These are phyloP conservation scores for Capricornis sumatraensis DNA, from an alignment of 2,113 vertebrate species.

Conservation along the genomic window DNA sequence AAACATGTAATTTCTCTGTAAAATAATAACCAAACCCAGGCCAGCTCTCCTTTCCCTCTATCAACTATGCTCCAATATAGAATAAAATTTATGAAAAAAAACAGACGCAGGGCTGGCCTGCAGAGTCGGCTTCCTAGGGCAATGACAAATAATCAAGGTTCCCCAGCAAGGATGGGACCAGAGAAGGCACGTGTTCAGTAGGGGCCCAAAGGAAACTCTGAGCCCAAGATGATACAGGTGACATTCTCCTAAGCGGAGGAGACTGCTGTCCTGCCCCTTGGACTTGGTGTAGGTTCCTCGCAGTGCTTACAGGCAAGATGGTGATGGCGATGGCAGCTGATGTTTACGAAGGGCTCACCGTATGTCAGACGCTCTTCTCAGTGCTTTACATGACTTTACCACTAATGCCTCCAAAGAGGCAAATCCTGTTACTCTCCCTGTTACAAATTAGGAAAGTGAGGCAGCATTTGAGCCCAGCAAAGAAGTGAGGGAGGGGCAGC, in stretches of 20 bases:
- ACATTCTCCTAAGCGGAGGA: not conserved
- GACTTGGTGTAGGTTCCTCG: not conserved
- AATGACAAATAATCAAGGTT: not conserved
- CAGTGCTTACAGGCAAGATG: not conserved
- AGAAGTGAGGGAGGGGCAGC: not conserved
- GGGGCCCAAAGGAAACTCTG: not conserved
- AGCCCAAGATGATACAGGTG: not conserved
- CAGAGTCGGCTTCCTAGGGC: not conserved
- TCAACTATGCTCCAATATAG: not conserved
- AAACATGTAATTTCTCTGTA: not conserved
- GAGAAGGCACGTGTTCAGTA: not conserved
- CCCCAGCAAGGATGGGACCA: too few species aligned
- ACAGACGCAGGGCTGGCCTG: not conserved
- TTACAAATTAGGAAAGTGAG: not conserved
- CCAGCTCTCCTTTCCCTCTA: not conserved
- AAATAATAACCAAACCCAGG: not conserved
- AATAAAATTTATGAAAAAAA: not conserved
- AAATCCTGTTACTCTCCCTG: not conserved
- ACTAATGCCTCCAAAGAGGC: not conserved
- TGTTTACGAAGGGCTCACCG: too few species aligned
- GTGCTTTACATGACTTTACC: not conserved
- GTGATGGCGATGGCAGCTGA: not conserved
- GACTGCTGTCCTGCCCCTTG: not conserved
- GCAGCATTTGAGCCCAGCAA: not conserved
- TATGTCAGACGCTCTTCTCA: not conserved